These are phyloP conservation scores for Cinara cedri DNA, from an alignment of 2,888 invertebrate genomes.

Conservation along the genomic window DNA sequence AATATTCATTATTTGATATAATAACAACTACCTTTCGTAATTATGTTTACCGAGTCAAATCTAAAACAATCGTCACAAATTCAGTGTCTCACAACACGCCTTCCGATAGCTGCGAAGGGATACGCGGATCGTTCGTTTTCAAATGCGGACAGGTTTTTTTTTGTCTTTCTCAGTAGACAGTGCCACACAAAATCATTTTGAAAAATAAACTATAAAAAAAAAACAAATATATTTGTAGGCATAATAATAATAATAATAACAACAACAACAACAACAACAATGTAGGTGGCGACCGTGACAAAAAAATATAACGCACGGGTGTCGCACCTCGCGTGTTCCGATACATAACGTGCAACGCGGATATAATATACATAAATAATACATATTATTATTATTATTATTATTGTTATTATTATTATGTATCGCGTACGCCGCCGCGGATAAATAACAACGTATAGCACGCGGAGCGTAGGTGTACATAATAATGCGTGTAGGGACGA, in stretches of 20 bases:
- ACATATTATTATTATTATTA: no score
- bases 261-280: no score
- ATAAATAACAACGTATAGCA: no score
- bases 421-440: no score
- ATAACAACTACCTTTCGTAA: conserved; percentile 46
- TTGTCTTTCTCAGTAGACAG: conserved; percentile 40
- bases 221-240: conserved; percentile 38
- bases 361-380: no score
- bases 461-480: no score
- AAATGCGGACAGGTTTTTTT: conserved; percentile 25
- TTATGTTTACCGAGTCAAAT: conserved; percentile 48
- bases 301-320: background rate
- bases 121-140: conserved; percentile 10
- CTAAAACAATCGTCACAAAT: conserved; percentile 28
- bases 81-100: conserved; percentile 32
- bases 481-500: no score
- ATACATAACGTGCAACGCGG: no score
- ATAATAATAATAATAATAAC: no score
- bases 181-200: conserved; percentile 53
- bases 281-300: conserved; percentile 1
- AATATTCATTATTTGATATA: conserved; percentile 33
- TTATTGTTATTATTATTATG: no score
- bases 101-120: conserved; percentile 21
- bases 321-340: no score
- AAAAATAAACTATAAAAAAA: conserved; percentile 50